Evolutionary conservation across 1,140 invertebrate genomes (phyloP).

Genomic region (Drosophila tsacasi): DNA sequence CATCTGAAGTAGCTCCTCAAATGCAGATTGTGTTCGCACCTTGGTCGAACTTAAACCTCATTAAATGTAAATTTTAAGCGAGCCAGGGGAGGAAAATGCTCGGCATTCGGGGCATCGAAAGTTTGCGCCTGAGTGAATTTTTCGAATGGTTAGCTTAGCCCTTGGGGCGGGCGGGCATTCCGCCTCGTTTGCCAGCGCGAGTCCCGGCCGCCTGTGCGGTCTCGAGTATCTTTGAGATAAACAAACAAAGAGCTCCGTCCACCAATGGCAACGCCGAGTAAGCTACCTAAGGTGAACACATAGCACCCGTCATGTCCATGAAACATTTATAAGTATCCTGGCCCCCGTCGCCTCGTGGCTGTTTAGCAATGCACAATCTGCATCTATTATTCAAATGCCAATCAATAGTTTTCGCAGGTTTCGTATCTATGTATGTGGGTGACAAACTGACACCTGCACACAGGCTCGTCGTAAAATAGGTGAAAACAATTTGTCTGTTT

Average conservation of each 20-base stretch:
- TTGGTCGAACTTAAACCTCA: slow-evolving; percentile 72
- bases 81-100: slow-evolving; percentile 24
- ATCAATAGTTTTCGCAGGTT: slow-evolving; percentile 71
- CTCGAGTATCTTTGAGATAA: slow-evolving; percentile 54
- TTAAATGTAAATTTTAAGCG: slow-evolving; percentile 76
- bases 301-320: slow-evolving; percentile 7
- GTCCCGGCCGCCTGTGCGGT: background rate
- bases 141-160: slow-evolving; percentile 66
- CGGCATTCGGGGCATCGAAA: slow-evolving; percentile 52
- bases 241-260: slow-evolving; percentile 55
- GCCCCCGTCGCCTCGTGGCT: background rate
- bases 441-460: slow-evolving; percentile 5
- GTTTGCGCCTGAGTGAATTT: slow-evolving; percentile 68
- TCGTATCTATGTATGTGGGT: slow-evolving; percentile 17
- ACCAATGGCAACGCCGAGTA: background rate
- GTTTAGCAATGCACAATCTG: slow-evolving; percentile 28
- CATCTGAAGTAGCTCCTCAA: slow-evolving; percentile 19
- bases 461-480: slow-evolving; percentile 32
- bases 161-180: slow-evolving; percentile 3
- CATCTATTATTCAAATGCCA: slow-evolving; percentile 72
- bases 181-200: background rate
- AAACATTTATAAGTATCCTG: slow-evolving; percentile 15
- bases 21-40: slow-evolving; percentile 56
- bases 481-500: slow-evolving; percentile 63
- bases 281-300: slow-evolving; percentile 10